A percentile compares a stretch with the other conserved stretches of the same genome.
phyloP scores from a whole-genome alignment of 2,888 invertebrate genomes.

The Eudasyphora cyanicolor region DNA sequence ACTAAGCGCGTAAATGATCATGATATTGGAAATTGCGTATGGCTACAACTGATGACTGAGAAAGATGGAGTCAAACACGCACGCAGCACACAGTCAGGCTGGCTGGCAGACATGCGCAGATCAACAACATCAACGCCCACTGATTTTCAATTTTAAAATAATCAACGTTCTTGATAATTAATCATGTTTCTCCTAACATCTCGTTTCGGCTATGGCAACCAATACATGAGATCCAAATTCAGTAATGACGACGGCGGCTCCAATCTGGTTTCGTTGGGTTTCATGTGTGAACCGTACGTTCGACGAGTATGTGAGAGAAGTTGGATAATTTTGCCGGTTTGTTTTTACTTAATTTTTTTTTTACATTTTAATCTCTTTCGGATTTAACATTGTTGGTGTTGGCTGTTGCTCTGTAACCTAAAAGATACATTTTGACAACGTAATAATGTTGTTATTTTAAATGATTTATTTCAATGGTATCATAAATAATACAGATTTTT shows the following conservation, averaged over 20 bases:
- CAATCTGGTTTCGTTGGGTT: neutral
- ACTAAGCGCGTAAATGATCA: slow-evolving; percentile 39
- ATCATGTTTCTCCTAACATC: slow-evolving; percentile 51
- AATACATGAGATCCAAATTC: neutral
- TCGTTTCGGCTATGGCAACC: too few species aligned
- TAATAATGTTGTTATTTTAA: slow-evolving; percentile 25
- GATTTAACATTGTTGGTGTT: neutral
- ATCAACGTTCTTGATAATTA: slow-evolving; percentile 53
- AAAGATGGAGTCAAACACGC: too few species aligned
- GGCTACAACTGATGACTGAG: too few species aligned
- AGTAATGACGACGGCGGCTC: neutral
- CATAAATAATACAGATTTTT: slow-evolving; percentile 1
- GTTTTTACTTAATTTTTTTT: slow-evolving; percentile 12
- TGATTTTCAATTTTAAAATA: slow-evolving; percentile 24
- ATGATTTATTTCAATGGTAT: slow-evolving; percentile 25
- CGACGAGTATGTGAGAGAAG: slow-evolving; percentile 4
- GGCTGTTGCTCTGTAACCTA: neutral
- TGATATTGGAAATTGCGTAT: slow-evolving; percentile 46
- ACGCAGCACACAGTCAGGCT: neutral
- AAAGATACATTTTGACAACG: neutral
- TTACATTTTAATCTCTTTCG: slow-evolving; percentile 9
- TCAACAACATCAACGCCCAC: slow-evolving; percentile 59
- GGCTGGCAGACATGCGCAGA: slow-evolving; percentile 34
- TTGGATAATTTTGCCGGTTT: slow-evolving; percentile 27
- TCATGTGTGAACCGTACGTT: neutral